Evolutionary conservation across 2,113 vertebrate genomes (phyloP).

Genomic region (Perognathus longimembris): DNA sequence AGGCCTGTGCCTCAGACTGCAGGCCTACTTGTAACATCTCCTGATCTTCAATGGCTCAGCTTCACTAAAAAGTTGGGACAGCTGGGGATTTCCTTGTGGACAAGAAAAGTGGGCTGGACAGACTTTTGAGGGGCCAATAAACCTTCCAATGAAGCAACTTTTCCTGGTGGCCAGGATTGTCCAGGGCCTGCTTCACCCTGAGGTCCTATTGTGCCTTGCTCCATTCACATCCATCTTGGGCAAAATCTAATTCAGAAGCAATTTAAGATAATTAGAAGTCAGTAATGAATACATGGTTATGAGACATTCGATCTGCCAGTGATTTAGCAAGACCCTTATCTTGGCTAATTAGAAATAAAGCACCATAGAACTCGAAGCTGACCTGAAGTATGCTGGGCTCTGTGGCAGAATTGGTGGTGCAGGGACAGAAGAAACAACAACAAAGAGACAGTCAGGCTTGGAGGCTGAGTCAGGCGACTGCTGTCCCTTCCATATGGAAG

Average conservation of each 20-base stretch:
- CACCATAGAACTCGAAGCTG: background rate
- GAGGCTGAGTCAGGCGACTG: too few relatives aligned
- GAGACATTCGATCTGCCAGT: conserved; percentile 22
- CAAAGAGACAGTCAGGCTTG: background rate
- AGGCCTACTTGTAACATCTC: background rate
- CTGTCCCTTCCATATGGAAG: rapidly evolving
- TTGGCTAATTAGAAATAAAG: conserved; percentile 24
- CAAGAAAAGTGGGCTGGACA: background rate
- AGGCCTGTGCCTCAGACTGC: background rate
- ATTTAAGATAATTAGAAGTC: conserved; percentile 32
- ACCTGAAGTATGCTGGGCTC: background rate
- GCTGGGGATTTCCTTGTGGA: background rate
- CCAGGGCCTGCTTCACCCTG: background rate
- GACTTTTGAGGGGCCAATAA: background rate
- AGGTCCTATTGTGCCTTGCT: background rate
- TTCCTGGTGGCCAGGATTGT: background rate
- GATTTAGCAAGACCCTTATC: conserved; percentile 13
- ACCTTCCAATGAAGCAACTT: background rate
- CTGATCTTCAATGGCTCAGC: too few relatives aligned
- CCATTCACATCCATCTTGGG: background rate
- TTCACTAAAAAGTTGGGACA: background rate
- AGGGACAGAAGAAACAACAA: too few relatives aligned
- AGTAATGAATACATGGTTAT: conserved; percentile 56
- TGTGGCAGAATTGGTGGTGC: too few relatives aligned
- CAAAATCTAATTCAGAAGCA: too few relatives aligned